Percentiles rank a stretch among this genome's conserved stretches.
These are phyloP conservation scores for Austrofundulus limnaeus DNA, from an alignment of 2,113 vertebrate genomes.

Conservation along the genomic window DNA sequence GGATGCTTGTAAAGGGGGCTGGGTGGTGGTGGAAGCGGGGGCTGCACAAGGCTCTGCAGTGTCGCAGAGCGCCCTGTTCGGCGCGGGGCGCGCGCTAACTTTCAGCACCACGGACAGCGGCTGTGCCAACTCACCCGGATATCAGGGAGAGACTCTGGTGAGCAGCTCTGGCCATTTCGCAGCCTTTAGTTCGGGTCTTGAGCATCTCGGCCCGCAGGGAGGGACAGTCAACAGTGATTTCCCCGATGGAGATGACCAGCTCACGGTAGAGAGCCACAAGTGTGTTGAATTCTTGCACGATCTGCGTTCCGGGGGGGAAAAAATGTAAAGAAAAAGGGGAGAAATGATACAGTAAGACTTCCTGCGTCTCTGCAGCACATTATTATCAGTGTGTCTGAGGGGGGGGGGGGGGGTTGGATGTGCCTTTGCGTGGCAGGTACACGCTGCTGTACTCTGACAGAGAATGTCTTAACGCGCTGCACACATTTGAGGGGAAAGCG, in stretches of 20 bases:
- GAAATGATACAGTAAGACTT: too few relatives aligned
- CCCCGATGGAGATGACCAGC: slow-evolving; percentile 96
- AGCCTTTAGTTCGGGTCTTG: slow-evolving; percentile 91
- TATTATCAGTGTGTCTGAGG: background rate
- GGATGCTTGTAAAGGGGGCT: background rate
- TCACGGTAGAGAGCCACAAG: slow-evolving; percentile 96
- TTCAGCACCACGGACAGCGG: slow-evolving; percentile 53
- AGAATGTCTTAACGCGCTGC: slow-evolving; percentile 19
- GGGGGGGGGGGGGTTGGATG: slow-evolving; percentile 32
- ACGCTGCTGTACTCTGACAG: background rate
- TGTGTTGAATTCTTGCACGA: slow-evolving; percentile 98
- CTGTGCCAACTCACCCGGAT: slow-evolving; percentile 86
- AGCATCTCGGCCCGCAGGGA: slow-evolving; percentile 90
- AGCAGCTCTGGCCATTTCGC: slow-evolving; percentile 91
- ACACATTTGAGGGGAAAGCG: slow-evolving; percentile 24
- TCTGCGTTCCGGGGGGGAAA: slow-evolving; percentile 77
- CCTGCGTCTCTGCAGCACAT: slow-evolving; percentile 5
- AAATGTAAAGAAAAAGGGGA: too few relatives aligned
- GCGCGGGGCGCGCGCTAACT: slow-evolving; percentile 7
- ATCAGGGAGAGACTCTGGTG: slow-evolving; percentile 94
- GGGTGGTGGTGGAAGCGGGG: background rate
- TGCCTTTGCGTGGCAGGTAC: slow-evolving; percentile 14
- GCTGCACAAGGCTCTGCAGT: background rate
- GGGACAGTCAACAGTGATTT: slow-evolving; percentile 88
- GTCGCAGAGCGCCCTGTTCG: slow-evolving; percentile 11